Percentiles rank a stretch among this genome's conserved stretches.
phyloP scores from a whole-genome alignment of 2,888 invertebrate genomes.

The Hedya salicella region DNA sequence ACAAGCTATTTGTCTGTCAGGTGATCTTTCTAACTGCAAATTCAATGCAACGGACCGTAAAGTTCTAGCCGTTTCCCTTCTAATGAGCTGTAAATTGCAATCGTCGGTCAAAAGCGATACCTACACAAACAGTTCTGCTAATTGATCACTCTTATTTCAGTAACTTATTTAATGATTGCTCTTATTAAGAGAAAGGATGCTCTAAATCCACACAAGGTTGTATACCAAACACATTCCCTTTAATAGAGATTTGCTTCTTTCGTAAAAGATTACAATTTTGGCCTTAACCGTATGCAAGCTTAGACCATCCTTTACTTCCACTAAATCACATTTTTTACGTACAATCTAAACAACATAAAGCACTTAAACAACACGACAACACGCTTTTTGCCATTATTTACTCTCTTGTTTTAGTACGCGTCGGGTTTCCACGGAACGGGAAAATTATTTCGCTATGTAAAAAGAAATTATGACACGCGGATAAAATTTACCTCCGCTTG shows the following conservation, averaged over 20 bases:
- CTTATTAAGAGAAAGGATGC: too few relatives aligned
- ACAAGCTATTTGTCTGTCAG: conserved; percentile 9
- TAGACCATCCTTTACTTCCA: not conserved
- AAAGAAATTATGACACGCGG: conserved; percentile 38
- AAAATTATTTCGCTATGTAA: conserved; percentile 35
- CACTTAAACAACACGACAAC: conserved; percentile 34
- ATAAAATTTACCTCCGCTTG: conserved; percentile 38
- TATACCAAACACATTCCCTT: too few relatives aligned
- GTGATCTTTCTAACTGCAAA: conserved; percentile 32
- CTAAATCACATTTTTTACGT: conserved; percentile 7
- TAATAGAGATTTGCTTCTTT: not conserved
- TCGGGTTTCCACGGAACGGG: conserved; percentile 10
- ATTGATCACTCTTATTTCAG: not conserved
- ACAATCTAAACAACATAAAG: conserved; percentile 40
- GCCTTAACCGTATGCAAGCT: not conserved
- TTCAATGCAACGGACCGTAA: conserved; percentile 30
- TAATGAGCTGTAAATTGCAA: conserved; percentile 32
- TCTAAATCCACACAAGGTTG: too few relatives aligned
- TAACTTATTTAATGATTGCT: not conserved
- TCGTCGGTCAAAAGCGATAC: conserved; percentile 30
- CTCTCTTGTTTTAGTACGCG: conserved; percentile 23
- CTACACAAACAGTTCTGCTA: conserved; percentile 12
- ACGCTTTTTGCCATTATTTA: conserved; percentile 27
- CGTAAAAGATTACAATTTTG: not conserved
- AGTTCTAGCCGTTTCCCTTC: conserved; percentile 24